Evolutionary conservation across 2,797 vertebrate species (phyloP).

Genomic region (Falco naumanni): DNA sequence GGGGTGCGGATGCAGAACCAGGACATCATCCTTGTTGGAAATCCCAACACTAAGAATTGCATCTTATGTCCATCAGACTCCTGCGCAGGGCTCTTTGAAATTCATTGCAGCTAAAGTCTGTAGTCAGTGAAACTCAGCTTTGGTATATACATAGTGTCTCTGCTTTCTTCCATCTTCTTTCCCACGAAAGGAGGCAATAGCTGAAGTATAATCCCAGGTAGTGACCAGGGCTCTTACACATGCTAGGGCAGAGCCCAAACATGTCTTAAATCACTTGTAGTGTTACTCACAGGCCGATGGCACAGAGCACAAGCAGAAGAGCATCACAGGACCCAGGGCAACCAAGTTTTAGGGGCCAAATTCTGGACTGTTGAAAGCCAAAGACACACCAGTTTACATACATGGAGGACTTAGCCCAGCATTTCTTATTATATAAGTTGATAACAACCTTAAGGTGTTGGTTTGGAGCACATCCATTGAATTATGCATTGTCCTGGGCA

Average conservation of each 20-base stretch:
- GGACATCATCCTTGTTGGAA: background rate
- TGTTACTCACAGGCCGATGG: background rate
- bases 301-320: background rate
- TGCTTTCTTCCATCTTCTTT: background rate
- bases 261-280: background rate
- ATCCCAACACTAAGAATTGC: background rate
- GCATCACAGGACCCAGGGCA: background rate
- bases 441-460: background rate
- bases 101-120: background rate
- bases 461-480: background rate
- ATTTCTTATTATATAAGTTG: background rate
- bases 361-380: background rate
- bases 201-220: background rate
- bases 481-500: background rate
- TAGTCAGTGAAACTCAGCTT: background rate
- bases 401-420: background rate
- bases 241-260: background rate
- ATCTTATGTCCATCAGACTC: background rate
- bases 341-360: background rate
- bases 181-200: background rate
- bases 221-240: background rate
- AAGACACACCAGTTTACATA: background rate
- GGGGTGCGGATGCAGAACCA: background rate
- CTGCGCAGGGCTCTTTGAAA: background rate
- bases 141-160: background rate